A percentile compares a stretch with the other conserved stretches of the same genome.
Evolutionary conservation across 2,113 vertebrate genomes (phyloP).

Genomic region (Charina bottae): DNA sequence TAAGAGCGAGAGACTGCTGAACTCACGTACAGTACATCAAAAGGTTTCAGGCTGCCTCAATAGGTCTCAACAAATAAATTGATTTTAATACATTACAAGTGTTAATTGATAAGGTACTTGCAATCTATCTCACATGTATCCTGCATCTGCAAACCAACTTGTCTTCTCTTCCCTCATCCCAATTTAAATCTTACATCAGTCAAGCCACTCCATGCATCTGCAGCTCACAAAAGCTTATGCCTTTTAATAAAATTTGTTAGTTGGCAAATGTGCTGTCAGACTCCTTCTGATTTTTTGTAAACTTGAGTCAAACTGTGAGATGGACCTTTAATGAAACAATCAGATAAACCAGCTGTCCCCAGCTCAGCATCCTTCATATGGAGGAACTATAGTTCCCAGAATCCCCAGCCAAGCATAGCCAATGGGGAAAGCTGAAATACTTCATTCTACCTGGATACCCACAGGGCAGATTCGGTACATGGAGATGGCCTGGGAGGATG

Average conservation of each 20-base stretch:
- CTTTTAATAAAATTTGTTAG: not conserved
- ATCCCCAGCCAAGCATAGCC: not conserved
- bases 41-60: not conserved
- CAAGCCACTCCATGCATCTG: not conserved
- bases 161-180: not conserved
- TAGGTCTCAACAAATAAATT: not conserved
- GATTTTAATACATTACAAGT: not conserved
- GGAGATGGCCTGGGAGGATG: not conserved
- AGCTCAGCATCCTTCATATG: no score
- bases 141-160: not conserved
- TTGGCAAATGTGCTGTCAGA: not conserved
- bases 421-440: not conserved
- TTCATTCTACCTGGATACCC: not conserved
- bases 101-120: not conserved
- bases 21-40: not conserved
- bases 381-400: not conserved
- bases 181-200: not conserved
- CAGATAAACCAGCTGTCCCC: not conserved
- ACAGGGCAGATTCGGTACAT: not conserved
- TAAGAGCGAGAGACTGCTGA: not conserved
- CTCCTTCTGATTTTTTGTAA: not conserved
- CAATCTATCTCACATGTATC: not conserved
- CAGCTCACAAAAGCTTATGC: not conserved
- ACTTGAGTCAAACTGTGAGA: not conserved
- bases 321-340: not conserved